Evolutionary conservation across 2,797 vertebrate genomes (phyloP).

Genomic region (Anas georgica): DNA sequence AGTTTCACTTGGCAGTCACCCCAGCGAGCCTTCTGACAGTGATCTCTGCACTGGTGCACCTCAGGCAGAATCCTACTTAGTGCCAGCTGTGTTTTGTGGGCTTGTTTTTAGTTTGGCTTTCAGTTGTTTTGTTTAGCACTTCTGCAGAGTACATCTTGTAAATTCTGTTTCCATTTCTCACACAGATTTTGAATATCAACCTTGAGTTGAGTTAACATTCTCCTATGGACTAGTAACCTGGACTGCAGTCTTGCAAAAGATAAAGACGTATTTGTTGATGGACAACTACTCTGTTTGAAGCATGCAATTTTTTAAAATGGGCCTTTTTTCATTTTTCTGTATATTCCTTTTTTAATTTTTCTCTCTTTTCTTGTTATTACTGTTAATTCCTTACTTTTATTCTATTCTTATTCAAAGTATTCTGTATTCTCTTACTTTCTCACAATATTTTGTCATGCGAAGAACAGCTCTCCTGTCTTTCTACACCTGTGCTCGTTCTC

Average conservation of each 20-base stretch:
- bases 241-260: background rate
- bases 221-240: background rate
- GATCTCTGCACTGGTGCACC: background rate
- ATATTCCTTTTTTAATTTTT: background rate
- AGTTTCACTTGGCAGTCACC: background rate
- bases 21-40: background rate
- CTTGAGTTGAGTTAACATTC: background rate
- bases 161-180: background rate
- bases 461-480: background rate
- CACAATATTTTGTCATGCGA: background rate
- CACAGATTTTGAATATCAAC: background rate
- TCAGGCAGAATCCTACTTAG: background rate
- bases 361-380: background rate
- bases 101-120: background rate
- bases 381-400: background rate
- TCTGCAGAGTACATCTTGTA: background rate
- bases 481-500: background rate
- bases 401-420: background rate
- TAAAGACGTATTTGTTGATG: fast-evolving
- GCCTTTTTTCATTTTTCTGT: background rate
- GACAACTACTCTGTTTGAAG: background rate
- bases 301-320: background rate
- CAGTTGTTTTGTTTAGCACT: background rate
- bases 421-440: background rate
- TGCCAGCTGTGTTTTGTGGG: background rate